Conservation (phyloP, 2,113 vertebrate genomes). For the Chlorodrepanis virens region DNA sequence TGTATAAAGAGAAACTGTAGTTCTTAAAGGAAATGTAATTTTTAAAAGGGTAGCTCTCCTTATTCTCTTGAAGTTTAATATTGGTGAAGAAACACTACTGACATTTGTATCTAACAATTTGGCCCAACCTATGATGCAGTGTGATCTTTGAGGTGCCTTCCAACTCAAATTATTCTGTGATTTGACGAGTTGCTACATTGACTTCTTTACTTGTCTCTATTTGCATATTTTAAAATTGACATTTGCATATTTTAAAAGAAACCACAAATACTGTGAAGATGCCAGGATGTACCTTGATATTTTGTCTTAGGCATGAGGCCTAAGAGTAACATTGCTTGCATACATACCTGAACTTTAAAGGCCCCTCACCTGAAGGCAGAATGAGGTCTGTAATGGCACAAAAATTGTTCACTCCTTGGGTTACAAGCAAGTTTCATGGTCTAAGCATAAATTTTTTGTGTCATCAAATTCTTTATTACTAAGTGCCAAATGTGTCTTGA, state of each 20-base stretch:
- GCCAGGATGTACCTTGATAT: neutral
- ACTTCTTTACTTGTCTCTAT: neutral
- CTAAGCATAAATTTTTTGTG: neutral
- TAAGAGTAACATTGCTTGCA: neutral
- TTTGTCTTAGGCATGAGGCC: neutral
- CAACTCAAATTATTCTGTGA: neutral
- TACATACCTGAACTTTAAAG: neutral
- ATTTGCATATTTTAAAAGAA: neutral
- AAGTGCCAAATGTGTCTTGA: neutral
- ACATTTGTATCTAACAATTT: neutral
- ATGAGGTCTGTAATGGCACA: neutral
- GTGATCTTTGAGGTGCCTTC: neutral
- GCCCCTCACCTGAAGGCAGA: neutral
- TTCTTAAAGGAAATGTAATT: neutral
- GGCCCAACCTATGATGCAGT: accelerated
- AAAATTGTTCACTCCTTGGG: neutral
- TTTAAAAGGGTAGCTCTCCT: neutral
- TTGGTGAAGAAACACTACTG: neutral
- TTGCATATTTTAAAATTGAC: neutral
- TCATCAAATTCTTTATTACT: neutral
- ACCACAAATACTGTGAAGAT: neutral
- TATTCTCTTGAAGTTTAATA: neutral
- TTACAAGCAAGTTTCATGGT: neutral
- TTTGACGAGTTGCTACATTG: neutral
- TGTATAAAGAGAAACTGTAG: neutral